These are phyloP conservation scores for Drosophila quinaria DNA, from an alignment of 2,888 invertebrate species.

Conservation along the genomic window DNA sequence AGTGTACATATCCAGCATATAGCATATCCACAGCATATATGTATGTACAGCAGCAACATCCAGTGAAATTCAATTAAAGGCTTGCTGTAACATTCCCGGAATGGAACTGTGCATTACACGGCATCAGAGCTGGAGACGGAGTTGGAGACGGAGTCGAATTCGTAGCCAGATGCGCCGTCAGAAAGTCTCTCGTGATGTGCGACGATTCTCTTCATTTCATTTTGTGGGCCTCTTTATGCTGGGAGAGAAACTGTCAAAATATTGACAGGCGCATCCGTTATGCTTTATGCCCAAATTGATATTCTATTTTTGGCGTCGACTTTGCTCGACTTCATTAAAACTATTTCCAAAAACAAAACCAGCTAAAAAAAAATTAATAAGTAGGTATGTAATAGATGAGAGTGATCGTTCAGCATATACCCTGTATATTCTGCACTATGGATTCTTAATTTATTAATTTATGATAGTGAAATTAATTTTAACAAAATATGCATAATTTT, in stretches of 20 bases:
- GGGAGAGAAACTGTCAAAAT: slow-evolving; percentile 74
- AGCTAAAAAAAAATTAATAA: slow-evolving; percentile 21
- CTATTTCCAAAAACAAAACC: slow-evolving; percentile 47
- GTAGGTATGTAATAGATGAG: neutral
- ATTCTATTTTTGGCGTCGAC: slow-evolving; percentile 69
- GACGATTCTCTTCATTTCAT: slow-evolving; percentile 2
- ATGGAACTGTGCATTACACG: slow-evolving; percentile 45
- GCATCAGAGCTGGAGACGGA: neutral
- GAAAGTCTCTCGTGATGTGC: slow-evolving; percentile 50
- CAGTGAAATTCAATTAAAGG: slow-evolving; percentile 73
- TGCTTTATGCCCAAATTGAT: slow-evolving; percentile 78
- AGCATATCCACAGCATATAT: neutral
- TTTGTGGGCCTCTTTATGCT: slow-evolving; percentile 40
- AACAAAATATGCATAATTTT: too few relatives aligned
- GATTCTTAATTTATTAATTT: too few relatives aligned
- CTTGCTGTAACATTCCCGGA: slow-evolving; percentile 64
- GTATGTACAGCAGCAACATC: slow-evolving; percentile 3
- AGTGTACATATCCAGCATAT: slow-evolving; percentile 2
- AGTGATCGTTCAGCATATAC: neutral
- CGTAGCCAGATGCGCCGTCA: slow-evolving; percentile 52
- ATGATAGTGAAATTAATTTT: too few relatives aligned
- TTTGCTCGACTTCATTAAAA: slow-evolving; percentile 71
- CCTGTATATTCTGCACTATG: neutral
- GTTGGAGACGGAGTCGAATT: slow-evolving; percentile 3
- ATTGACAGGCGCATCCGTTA: slow-evolving; percentile 81